These are phyloP conservation scores for Augochlorella aurata DNA, from an alignment of 2,888 invertebrate species.

Conservation along the genomic window DNA sequence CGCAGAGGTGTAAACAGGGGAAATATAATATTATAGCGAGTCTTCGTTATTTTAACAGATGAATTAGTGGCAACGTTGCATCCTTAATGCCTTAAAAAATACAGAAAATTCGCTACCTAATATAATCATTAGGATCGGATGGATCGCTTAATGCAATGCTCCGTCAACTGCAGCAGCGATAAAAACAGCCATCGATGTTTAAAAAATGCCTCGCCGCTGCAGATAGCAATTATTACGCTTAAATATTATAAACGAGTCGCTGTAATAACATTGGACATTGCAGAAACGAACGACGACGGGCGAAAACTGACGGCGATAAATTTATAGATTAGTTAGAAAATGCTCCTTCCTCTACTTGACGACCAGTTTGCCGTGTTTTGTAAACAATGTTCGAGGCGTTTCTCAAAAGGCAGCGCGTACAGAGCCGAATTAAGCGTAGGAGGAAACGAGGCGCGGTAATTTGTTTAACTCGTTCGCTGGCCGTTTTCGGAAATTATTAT, in stretches of 20 bases:
- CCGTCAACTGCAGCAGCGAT: too few species aligned
- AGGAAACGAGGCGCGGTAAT: background rate
- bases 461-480: conserved; percentile 1
- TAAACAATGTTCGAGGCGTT: background rate
- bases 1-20: too few species aligned
- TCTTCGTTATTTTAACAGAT: too few species aligned
- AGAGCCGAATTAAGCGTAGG: background rate
- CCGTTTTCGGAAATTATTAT: conserved; percentile 4
- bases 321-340: background rate
- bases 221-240: background rate
- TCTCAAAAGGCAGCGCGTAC: background rate
- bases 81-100: too few species aligned
- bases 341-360: background rate
- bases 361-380: background rate
- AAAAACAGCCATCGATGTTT: too few species aligned
- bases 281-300: background rate
- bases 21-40: too few species aligned
- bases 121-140: too few species aligned
- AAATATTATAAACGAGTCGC: background rate
- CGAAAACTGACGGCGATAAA: background rate
- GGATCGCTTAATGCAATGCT: too few species aligned
- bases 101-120: too few species aligned
- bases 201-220: background rate
- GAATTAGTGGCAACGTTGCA: too few species aligned
- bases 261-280: background rate